These are phyloP conservation scores for Tapirus indicus DNA, from an alignment of 2,797 vertebrate species.

Conservation along the genomic window DNA sequence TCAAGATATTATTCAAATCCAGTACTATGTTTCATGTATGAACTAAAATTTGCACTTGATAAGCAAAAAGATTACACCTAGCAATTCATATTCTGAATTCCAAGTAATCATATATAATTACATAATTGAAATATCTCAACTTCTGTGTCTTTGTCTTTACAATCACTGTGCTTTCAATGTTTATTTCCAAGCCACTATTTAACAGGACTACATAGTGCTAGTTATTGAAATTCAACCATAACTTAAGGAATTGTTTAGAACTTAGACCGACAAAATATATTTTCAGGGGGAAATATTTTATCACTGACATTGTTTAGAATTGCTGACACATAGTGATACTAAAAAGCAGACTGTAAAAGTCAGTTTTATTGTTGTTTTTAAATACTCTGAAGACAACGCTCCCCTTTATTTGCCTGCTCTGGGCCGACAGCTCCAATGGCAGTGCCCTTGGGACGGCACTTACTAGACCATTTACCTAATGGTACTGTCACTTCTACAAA, in stretches of 20 bases:
- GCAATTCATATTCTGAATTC: background rate
- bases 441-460: background rate
- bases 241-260: background rate
- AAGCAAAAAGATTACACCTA: background rate
- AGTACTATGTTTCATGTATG: background rate
- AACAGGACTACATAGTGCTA: background rate
- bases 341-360: conserved; percentile 20
- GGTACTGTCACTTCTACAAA: conserved; percentile 32
- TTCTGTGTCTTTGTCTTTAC: background rate
- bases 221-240: conserved; percentile 31
- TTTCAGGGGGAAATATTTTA: conserved; percentile 41
- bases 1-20: conserved; percentile 9
- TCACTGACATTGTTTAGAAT: conserved; percentile 56
- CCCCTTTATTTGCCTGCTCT: background rate
- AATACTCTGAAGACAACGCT: background rate
- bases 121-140: background rate
- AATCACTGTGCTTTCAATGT: background rate
- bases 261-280: conserved; percentile 2
- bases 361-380: conserved; percentile 39
- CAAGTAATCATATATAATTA: background rate
- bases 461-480: background rate
- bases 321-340: background rate
- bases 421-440: background rate
- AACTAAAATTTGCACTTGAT: conserved; percentile 42
- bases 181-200: background rate